Percentiles rank a stretch among this genome's conserved stretches.
These are phyloP conservation scores for Muschampia plurimacula DNA, from an alignment of 2,888 invertebrate species.

Conservation along the genomic window DNA sequence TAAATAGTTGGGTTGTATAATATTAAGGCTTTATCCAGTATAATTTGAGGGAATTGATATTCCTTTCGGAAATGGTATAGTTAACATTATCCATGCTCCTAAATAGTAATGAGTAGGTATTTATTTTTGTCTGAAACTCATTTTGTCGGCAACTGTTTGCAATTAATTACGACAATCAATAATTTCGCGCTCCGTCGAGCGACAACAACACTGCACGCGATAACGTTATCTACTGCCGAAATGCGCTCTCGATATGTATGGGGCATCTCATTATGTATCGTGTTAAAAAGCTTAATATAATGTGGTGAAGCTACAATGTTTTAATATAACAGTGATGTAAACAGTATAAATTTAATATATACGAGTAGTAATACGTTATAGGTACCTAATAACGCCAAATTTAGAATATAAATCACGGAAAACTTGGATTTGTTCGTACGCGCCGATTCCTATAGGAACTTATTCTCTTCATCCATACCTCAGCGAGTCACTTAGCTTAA, in stretches of 20 bases:
- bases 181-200: conserved; percentile 74
- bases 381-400: background rate
- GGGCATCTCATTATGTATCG: conserved; percentile 17
- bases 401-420: background rate
- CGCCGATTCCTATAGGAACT: too few species aligned
- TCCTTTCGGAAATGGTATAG: too few species aligned
- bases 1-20: too few species aligned
- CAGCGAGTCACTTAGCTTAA: too few species aligned
- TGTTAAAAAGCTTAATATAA: conserved; percentile 20
- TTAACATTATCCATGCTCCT: background rate
- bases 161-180: conserved; percentile 81
- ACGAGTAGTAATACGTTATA: too few species aligned
- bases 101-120: conserved; percentile 39
- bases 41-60: too few species aligned
- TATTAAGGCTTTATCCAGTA: too few species aligned
- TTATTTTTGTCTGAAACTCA: conserved; percentile 61
- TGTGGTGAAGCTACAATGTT: background rate
- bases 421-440: background rate
- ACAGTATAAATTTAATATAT: background rate
- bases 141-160: conserved; percentile 70
- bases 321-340: background rate
- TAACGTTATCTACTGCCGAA: conserved; percentile 51
- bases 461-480: too few species aligned
- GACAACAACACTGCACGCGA: conserved; percentile 57
- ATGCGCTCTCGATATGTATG: conserved; percentile 44